phyloP scores from a whole-genome alignment of 1,140 invertebrate species.

The Scaptomyza graminum region DNA sequence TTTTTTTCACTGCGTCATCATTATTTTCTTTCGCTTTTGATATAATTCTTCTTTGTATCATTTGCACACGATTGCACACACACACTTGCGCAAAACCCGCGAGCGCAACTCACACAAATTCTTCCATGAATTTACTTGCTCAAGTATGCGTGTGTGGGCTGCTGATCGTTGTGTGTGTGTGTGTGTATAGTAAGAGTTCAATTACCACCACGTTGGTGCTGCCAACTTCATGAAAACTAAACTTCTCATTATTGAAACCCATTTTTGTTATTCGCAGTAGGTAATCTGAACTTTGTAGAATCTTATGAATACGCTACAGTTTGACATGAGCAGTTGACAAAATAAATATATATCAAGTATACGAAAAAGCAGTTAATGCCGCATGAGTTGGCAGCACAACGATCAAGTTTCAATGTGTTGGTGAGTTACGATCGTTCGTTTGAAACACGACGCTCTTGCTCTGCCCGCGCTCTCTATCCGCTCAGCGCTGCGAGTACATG shows the following conservation, averaged over 20 bases:
- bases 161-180: conserved; percentile 20
- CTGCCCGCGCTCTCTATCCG: conserved; percentile 35
- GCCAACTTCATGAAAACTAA: conserved; percentile 28
- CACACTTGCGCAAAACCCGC: conserved; percentile 20
- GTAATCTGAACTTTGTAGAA: too few relatives aligned
- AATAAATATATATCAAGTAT: conserved; percentile 2
- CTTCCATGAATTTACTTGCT: conserved; percentile 47
- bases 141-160: conserved; percentile 27
- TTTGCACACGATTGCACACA: conserved; percentile 75
- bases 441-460: conserved; percentile 22
- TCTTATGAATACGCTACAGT: too few relatives aligned
- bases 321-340: not conserved
- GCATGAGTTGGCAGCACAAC: conserved; percentile 40
- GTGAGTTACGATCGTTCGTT: conserved; percentile 40
- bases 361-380: not conserved
- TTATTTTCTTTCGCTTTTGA: conserved; percentile 81
- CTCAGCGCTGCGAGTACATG: conserved; percentile 14
- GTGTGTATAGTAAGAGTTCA: conserved; percentile 60
- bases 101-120: conserved; percentile 48
- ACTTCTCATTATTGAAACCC: not conserved
- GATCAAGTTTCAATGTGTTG: conserved; percentile 17
- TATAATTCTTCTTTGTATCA: conserved; percentile 81
- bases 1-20: conserved; percentile 80
- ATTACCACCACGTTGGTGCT: conserved; percentile 61
- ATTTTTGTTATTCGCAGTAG: too few relatives aligned